Evolutionary conservation across 2,797 vertebrate genomes (phyloP).

Genomic region (Darevskia nairensis): DNA sequence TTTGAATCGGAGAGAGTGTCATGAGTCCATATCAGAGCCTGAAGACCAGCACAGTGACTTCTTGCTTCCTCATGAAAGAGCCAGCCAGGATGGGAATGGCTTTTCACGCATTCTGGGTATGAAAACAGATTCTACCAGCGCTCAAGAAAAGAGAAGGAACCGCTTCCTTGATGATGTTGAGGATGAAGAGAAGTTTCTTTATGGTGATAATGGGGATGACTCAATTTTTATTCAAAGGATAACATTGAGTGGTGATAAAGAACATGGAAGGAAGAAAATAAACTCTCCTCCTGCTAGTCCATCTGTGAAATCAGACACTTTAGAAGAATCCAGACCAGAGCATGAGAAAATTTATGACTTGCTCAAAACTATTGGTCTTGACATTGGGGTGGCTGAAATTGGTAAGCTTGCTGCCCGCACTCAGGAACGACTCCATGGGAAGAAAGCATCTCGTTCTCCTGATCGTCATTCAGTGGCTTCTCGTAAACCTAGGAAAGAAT

Average conservation of each 20-base stretch:
- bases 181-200: constrained; percentile 96
- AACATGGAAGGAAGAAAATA: constrained; percentile 65
- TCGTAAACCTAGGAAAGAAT: constrained; percentile 65
- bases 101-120: constrained; percentile 86
- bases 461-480: constrained; percentile 77
- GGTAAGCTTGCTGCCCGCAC: constrained; percentile 89
- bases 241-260: constrained; percentile 57
- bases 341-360: constrained; percentile 93
- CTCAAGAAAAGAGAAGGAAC: constrained; percentile 74
- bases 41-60: constrained; percentile 78
- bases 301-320: constrained; percentile 70
- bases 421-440: constrained; percentile 93
- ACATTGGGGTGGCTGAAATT: constrained; percentile 89
- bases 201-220: constrained; percentile 84
- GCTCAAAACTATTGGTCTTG: constrained; percentile 92
- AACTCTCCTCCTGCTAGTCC: constrained; percentile 70
- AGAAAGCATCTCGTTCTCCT: constrained; percentile 77
- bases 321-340: constrained; percentile 82
- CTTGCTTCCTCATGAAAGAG: constrained; percentile 87
- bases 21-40: constrained; percentile 71
- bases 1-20: constrained; percentile 73
- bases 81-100: constrained; percentile 82
- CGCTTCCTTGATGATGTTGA: constrained; percentile 82
- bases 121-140: constrained; percentile 76
- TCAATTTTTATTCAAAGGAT: constrained; percentile 63